A percentile compares a stretch with the other conserved stretches of the same genome.
Conservation (phyloP, 2,113 vertebrate genomes). For the Cebus imitator region DNA sequence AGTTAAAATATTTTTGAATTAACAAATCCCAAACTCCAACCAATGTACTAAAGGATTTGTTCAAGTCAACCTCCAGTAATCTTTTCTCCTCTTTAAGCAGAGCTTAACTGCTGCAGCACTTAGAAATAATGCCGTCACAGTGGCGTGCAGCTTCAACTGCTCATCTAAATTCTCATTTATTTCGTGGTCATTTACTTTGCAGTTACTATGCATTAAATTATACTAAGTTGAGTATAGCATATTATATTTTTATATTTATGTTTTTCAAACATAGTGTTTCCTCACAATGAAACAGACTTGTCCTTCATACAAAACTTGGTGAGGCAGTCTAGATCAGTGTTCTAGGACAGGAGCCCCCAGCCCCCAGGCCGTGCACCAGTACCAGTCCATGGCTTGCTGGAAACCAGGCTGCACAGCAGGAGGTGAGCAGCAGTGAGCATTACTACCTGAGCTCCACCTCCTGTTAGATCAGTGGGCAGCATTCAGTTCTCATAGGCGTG, state of each 20-base stretch:
- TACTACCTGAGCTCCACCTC: too few relatives aligned
- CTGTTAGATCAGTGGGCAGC: too few relatives aligned
- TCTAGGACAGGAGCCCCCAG: neutral
- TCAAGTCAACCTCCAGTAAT: neutral
- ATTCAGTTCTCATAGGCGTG: too few relatives aligned
- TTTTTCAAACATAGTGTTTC: neutral
- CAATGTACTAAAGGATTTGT: neutral
- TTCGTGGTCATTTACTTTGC: neutral
- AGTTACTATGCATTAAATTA: neutral
- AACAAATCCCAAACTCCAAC: neutral
- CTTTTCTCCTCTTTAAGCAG: neutral
- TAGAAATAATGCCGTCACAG: neutral
- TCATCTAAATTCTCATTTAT: neutral
- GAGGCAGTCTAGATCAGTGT: neutral
- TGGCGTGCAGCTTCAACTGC: neutral
- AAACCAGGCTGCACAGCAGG: too few relatives aligned
- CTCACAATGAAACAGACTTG: neutral
- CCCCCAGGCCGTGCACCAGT: too few relatives aligned
- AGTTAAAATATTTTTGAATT: conserved; percentile 41
- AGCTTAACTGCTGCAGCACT: neutral
- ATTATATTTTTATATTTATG: neutral
- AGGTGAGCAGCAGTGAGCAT: too few relatives aligned
- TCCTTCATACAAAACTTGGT: neutral
- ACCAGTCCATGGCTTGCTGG: too few relatives aligned
- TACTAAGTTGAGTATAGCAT: neutral